Base-by-base conservation (phyloP, 2,113 vertebrate species). In the Rhabdomys dilectus region DNA sequence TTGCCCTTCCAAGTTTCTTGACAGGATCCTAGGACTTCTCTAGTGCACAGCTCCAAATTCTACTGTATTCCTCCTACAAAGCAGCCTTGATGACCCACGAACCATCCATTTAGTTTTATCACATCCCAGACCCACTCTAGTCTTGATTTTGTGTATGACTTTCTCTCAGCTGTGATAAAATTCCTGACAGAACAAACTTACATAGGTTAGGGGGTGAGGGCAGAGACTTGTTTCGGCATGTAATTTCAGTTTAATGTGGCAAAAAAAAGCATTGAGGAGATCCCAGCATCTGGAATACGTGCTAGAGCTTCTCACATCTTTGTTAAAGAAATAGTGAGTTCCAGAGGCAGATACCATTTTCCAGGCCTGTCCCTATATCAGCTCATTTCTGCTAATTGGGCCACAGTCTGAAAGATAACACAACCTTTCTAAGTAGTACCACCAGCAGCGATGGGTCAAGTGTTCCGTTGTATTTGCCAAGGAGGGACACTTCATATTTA, bases 181-280 rank as follows among this genome's bases (percentile, higher is more conserved):
- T 45, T 12, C 26, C n/a, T 64, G 45, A 21, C 26, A 64, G 82
- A 21, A 66, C 60, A 48, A 64, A 64, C 9, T 75, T 75, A 75
- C 2, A 1, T 29, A 12, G 8, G 24, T 0, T 66, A 5, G 64
- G 31, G 31, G 10, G 2, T 4, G 12, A 9, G n/a, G 72, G n/a
- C 0, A 0, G 9, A 39, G 26, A 60, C 39, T 39, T 64, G 26
- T 31, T 85, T 45, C 45, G 39, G 39, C 58, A 34, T 42, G 26
- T 45, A 42, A 19, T 31, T 45, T 85, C 39, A 29, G 82, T 45
- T 60, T 16, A 31, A 45, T 62, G 34, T 31, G 26, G 16, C 39
- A 45, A 60, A 34, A 16, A 16, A 85, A 85, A 16, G 39, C 39
- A 85, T 45, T 5, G 21, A 7, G 16, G 60, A 85, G 4, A 45